These are phyloP conservation scores for Candoia aspera DNA, from an alignment of 2,113 vertebrate species.

Conservation along the genomic window DNA sequence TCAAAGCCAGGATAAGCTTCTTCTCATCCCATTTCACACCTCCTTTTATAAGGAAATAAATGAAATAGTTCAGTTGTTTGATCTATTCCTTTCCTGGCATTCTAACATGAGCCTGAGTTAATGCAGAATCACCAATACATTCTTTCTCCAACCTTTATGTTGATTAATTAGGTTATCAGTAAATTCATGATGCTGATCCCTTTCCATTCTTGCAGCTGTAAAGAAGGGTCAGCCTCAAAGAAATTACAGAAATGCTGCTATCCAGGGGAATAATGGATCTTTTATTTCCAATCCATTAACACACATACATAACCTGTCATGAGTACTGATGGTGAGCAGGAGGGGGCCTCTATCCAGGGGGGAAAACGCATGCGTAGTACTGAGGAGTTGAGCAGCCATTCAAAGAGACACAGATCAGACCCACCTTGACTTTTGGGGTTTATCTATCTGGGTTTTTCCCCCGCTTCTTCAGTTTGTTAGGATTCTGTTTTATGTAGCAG, in stretches of 20 bases:
- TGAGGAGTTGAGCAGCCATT: too few species aligned
- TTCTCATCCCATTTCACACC: background rate
- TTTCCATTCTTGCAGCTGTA: constrained; percentile 45
- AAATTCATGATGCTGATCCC: constrained; percentile 54
- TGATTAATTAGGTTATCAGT: constrained; percentile 53
- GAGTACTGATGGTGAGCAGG: too few species aligned
- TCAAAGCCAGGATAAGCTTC: background rate
- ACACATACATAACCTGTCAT: background rate
- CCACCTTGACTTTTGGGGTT: too few species aligned
- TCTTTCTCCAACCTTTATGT: constrained; percentile 42
- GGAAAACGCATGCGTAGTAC: too few species aligned
- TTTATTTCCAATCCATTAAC: constrained; percentile 8
- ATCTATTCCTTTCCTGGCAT: background rate
- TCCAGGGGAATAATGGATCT: background rate
- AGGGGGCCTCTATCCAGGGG: too few species aligned
- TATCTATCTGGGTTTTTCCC: too few species aligned
- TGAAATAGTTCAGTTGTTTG: background rate
- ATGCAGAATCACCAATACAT: constrained; percentile 43
- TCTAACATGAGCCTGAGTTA: constrained; percentile 22
- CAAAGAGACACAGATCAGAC: too few species aligned
- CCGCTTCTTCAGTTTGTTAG: too few species aligned
- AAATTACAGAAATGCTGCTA: constrained; percentile 32
- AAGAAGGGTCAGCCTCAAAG: constrained; percentile 39
- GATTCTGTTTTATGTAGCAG: too few species aligned
- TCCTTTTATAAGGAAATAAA: background rate